phyloP scores from a whole-genome alignment of 2,113 vertebrate species.

The Rhinopomastus cyanomelas region DNA sequence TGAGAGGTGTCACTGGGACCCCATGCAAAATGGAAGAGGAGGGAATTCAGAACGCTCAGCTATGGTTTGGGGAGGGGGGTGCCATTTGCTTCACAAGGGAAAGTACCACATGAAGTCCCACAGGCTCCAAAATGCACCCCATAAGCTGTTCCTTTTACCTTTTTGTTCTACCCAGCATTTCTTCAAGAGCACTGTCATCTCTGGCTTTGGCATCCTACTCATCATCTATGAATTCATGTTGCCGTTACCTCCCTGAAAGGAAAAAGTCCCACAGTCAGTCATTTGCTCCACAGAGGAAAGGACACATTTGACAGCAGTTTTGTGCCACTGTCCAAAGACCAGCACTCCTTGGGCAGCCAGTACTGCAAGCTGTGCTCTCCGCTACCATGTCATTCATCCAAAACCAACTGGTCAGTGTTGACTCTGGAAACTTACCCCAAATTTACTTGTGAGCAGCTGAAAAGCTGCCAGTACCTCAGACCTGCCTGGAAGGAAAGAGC shows the following conservation, averaged over 20 bases:
- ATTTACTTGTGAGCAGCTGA: slow-evolving; percentile 17
- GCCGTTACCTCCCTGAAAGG: slow-evolving; percentile 57
- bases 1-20: neutral
- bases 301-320: neutral
- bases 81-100: neutral
- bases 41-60: neutral
- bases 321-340: neutral
- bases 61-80: neutral
- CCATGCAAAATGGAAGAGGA: slow-evolving; percentile 20
- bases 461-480: neutral
- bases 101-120: neutral
- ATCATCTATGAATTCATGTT: slow-evolving; percentile 60
- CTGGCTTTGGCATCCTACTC: slow-evolving; percentile 71
- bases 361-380: neutral
- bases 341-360: neutral
- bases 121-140: slow-evolving; percentile 34
- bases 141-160: slow-evolving; percentile 62
- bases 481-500: neutral
- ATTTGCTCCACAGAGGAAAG: slow-evolving; percentile 14
- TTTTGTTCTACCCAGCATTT: slow-evolving; percentile 68
- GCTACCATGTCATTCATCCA: neutral
- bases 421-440: neutral
- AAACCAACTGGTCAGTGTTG: neutral
- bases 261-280: slow-evolving; percentile 53
- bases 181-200: slow-evolving; percentile 70